Evolutionary conservation across 2,797 vertebrate genomes (phyloP).

Genomic region (Gobio occitaniae): DNA sequence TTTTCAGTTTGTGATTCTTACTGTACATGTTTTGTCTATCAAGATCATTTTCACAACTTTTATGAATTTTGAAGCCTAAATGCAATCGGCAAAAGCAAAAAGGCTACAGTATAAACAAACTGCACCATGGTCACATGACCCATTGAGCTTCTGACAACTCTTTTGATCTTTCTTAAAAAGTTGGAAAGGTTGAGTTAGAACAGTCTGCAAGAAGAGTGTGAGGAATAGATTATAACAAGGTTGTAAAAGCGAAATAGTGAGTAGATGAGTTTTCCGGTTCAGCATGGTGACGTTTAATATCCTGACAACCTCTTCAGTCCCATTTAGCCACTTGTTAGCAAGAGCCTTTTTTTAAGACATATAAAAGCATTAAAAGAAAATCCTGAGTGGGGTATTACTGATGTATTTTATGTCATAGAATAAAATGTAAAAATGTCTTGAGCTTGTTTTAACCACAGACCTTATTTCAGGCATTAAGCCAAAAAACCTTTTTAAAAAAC

Average conservation of each 20-base stretch:
- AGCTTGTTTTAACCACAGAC: background rate
- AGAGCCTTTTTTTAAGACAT: background rate
- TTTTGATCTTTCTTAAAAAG: too few relatives aligned
- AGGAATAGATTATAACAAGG: too few relatives aligned
- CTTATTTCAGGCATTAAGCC: background rate
- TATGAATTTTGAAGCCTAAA: background rate
- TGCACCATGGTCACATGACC: background rate
- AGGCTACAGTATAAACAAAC: background rate
- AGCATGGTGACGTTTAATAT: background rate
- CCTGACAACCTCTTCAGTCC: background rate
- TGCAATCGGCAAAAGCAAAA: background rate
- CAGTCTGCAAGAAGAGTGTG: too few relatives aligned
- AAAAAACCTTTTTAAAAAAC: background rate
- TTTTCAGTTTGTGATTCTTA: too few relatives aligned
- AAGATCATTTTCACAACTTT: background rate
- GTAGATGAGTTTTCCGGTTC: background rate
- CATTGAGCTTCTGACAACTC: too few relatives aligned
- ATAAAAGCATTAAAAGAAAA: background rate
- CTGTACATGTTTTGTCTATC: too few relatives aligned
- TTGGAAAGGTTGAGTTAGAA: too few relatives aligned
- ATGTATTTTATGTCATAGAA: background rate
- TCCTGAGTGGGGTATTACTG: background rate
- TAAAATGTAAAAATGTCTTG: background rate
- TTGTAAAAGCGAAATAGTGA: too few relatives aligned
- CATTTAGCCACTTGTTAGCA: background rate